phyloP scores from a whole-genome alignment of 2,797 vertebrate species.

The Denticeps clupeoides region DNA sequence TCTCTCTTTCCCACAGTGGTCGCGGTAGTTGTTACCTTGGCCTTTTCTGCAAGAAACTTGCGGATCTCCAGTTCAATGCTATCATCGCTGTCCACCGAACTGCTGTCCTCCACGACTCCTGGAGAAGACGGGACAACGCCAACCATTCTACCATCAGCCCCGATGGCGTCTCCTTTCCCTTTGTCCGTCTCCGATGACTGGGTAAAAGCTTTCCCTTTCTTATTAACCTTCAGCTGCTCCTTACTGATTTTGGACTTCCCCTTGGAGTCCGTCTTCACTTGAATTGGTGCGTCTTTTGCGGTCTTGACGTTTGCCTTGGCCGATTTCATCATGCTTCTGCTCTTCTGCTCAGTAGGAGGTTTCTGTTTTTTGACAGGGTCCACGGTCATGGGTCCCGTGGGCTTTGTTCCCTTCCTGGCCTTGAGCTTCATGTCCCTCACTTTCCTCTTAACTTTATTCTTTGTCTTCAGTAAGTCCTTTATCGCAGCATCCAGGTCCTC shows the following conservation, averaged over 20 bases:
- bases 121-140: not conserved
- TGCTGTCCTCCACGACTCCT: slow-evolving; percentile 64
- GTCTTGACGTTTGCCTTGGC: slow-evolving; percentile 28
- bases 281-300: slow-evolving; percentile 23
- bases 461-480: slow-evolving; percentile 85
- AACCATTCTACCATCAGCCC: slow-evolving; percentile 1
- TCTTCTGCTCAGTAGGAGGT: slow-evolving; percentile 35
- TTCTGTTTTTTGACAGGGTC: slow-evolving; percentile 45
- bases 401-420: slow-evolving; percentile 58
- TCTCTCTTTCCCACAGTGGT: slow-evolving; percentile 14
- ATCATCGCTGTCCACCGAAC: slow-evolving; percentile 85
- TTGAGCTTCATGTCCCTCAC: slow-evolving; percentile 59
- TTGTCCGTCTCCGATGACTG: slow-evolving; percentile 22
- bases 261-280: too few species aligned
- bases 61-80: slow-evolving; percentile 91
- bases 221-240: slow-evolving; percentile 15
- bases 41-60: slow-evolving; percentile 85
- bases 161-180: slow-evolving; percentile 11
- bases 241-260: too few species aligned
- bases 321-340: too few species aligned
- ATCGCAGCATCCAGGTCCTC: slow-evolving; percentile 89
- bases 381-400: slow-evolving; percentile 40
- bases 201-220: slow-evolving; percentile 20
- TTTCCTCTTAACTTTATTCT: slow-evolving; percentile 76
- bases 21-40: slow-evolving; percentile 50